Conservation (phyloP, 37 sponge, comb jelly and placozoan species). For the Aphrocallistes beatrix region DNA sequence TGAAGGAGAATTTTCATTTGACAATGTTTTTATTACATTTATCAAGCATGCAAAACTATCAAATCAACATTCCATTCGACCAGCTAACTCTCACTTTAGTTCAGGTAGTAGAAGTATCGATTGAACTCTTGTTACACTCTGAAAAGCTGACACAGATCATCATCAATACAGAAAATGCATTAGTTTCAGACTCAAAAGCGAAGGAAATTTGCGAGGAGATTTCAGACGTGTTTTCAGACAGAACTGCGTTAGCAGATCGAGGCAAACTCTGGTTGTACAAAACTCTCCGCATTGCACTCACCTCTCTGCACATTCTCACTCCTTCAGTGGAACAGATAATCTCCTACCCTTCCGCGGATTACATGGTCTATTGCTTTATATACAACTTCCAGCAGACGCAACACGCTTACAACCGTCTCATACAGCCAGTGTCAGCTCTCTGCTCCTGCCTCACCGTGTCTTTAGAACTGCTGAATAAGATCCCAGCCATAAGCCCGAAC, state of each 20-base stretch:
- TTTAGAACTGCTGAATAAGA: neutral
- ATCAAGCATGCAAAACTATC: neutral
- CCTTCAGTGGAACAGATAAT: neutral
- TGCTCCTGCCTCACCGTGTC: neutral
- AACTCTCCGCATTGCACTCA: neutral
- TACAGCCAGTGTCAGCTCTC: neutral
- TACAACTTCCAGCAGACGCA: constrained; percentile 11
- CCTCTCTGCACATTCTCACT: constrained; percentile 5
- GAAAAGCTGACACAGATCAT: neutral
- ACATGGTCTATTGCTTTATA: constrained; percentile 3
- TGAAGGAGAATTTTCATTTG: neutral
- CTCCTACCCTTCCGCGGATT: neutral
- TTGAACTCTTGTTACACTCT: neutral
- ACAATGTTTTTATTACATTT: neutral
- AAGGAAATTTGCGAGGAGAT: neutral
- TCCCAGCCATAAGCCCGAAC: neutral
- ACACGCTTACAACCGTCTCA: neutral
- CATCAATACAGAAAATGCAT: neutral
- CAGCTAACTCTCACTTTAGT: neutral
- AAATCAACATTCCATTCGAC: neutral
- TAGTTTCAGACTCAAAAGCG: neutral
- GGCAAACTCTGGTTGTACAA: neutral
- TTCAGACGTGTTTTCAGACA: neutral
- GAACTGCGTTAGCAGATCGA: neutral
- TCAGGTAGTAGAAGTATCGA: neutral